phyloP scores from a whole-genome alignment of 1,140 invertebrate species.

The Hypothenemus hampei region DNA sequence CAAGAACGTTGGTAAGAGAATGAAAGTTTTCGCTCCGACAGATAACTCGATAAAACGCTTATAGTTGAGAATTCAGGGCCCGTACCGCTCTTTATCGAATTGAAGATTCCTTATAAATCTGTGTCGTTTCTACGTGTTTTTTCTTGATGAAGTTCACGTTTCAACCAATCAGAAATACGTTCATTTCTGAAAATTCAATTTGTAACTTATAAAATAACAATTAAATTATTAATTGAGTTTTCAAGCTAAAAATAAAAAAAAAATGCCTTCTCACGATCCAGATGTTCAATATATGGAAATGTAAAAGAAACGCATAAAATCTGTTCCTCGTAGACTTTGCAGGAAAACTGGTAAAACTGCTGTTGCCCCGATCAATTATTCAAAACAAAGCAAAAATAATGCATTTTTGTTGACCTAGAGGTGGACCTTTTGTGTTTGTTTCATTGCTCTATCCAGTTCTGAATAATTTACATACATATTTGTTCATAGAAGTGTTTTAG shows the following conservation, averaged over 20 bases:
- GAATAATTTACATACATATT: constrained; percentile 10
- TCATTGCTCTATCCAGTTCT: neutral
- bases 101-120: constrained; percentile 18
- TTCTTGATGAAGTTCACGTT: constrained; percentile 9
- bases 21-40: constrained; percentile 10
- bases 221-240: no score
- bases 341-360: no score
- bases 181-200: no score
- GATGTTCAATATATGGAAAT: no score
- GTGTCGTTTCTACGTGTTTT: constrained; percentile 12
- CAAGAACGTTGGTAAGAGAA: constrained; percentile 5
- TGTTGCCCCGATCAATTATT: no score
- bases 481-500: neutral
- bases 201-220: no score
- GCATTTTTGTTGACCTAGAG: constrained; percentile 2
- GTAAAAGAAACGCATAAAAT: no score
- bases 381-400: constrained; percentile 3
- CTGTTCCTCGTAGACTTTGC: no score
- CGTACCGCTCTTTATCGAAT: constrained; percentile 20
- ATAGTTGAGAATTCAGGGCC: constrained; percentile 11
- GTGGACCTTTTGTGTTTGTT: neutral
- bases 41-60: constrained; percentile 19
- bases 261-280: no score
- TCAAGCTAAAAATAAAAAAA: no score
- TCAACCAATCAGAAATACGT: constrained; percentile 5